Conservation (phyloP, 2,888 invertebrate genomes). For the Craniophora ligustri region DNA sequence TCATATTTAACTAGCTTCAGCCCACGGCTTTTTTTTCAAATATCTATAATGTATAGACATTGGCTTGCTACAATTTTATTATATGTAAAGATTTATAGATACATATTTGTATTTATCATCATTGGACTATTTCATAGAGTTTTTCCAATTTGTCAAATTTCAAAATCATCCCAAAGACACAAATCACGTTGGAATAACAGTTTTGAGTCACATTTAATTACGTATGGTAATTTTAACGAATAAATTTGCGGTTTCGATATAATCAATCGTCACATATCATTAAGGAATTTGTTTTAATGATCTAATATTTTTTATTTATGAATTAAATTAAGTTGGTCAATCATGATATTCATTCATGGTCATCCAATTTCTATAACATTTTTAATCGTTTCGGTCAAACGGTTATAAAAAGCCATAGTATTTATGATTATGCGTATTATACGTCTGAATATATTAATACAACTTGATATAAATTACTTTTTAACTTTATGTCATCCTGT, state of each 20-base stretch:
- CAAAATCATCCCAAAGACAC: too few species aligned
- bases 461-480: conserved; percentile 21
- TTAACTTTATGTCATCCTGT: conserved; percentile 38
- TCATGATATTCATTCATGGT: conserved; percentile 27
- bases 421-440: conserved; percentile 6
- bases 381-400: conserved; percentile 29
- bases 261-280: conserved; percentile 13
- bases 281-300: conserved; percentile 26
- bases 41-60: too few species aligned
- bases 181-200: not conserved
- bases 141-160: too few species aligned
- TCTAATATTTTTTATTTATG: conserved; percentile 28
- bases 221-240: conserved; percentile 4
- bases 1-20: too few species aligned
- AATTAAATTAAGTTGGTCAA: conserved; percentile 16
- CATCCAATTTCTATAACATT: conserved; percentile 18
- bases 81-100: too few species aligned
- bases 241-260: conserved; percentile 12
- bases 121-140: too few species aligned
- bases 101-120: too few species aligned
- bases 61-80: too few species aligned
- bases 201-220: conserved; percentile 7
- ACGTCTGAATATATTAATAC: conserved; percentile 29
- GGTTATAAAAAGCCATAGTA: conserved; percentile 24
- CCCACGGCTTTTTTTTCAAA: too few species aligned